Evolutionary conservation across 2,113 vertebrate genomes (phyloP).

Genomic region (Neolamprologus hecqui): DNA sequence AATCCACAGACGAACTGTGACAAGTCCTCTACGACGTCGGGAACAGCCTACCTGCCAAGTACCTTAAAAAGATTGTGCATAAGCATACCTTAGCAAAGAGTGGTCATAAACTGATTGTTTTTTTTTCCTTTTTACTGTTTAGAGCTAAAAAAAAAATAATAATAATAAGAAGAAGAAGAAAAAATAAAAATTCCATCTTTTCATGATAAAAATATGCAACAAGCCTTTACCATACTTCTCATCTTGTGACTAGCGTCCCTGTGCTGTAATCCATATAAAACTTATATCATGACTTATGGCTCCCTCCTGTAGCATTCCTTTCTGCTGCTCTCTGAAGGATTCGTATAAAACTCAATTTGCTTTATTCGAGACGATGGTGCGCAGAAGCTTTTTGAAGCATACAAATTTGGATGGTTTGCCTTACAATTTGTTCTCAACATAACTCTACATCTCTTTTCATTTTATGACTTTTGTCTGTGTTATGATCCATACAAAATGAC

Average conservation of each 20-base stretch:
- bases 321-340: neutral
- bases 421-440: neutral
- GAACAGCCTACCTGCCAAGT: neutral
- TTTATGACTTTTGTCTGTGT: conserved; percentile 14
- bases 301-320: neutral
- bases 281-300: neutral
- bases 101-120: neutral
- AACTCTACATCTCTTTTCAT: neutral
- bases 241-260: neutral
- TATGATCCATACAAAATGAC: conserved; percentile 40
- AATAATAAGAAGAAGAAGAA: neutral
- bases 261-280: neutral
- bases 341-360: neutral
- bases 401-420: neutral
- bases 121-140: neutral
- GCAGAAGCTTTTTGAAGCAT: neutral
- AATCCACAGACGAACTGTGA: neutral
- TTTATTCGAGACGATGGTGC: neutral
- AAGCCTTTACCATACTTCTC: neutral
- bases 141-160: neutral
- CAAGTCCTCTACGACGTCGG: neutral
- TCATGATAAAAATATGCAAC: neutral
- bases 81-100: neutral
- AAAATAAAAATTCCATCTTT: neutral
- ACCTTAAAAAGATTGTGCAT: neutral